A percentile compares a stretch with the other conserved stretches of the same genome.
phyloP scores from a whole-genome alignment of 2,888 invertebrate species.

The Cyclophora punctaria region DNA sequence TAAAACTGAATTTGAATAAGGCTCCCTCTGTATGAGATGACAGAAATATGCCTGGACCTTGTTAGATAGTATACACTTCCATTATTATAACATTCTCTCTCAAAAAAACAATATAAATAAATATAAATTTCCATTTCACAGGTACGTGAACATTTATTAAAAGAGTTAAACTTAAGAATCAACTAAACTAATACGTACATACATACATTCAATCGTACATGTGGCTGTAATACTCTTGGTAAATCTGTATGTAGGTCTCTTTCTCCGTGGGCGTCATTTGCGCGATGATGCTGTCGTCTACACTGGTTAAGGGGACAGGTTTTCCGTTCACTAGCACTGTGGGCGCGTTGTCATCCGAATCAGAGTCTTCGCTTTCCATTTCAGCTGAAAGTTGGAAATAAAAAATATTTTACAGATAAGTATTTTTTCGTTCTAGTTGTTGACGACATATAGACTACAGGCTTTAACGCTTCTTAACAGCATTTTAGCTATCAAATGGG shows the following conservation, averaged over 20 bases:
- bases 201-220: conserved; percentile 80
- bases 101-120: no score
- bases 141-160: no score
- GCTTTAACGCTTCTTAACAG: no score
- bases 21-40: no score
- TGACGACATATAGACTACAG: no score
- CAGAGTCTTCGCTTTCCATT: conserved; percentile 84
- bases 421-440: no score
- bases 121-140: no score
- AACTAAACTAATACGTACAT: conserved; percentile 17
- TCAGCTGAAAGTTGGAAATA: conserved; percentile 66
- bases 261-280: conserved; percentile 95
- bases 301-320: conserved; percentile 86
- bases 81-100: no score
- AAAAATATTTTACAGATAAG: background rate
- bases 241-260: conserved; percentile 94
- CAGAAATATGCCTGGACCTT: no score
- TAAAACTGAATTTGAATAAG: no score
- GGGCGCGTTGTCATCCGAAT: conserved; percentile 86
- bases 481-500: no score
- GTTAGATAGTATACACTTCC: no score
- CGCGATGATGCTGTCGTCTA: conserved; percentile 89
- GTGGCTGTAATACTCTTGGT: conserved; percentile 94
- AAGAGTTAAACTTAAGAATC: background rate
- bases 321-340: conserved; percentile 87